Percentiles rank a stretch among this genome's conserved stretches.
Conservation (phyloP, 2,888 invertebrate species). For the Seira musarum region DNA sequence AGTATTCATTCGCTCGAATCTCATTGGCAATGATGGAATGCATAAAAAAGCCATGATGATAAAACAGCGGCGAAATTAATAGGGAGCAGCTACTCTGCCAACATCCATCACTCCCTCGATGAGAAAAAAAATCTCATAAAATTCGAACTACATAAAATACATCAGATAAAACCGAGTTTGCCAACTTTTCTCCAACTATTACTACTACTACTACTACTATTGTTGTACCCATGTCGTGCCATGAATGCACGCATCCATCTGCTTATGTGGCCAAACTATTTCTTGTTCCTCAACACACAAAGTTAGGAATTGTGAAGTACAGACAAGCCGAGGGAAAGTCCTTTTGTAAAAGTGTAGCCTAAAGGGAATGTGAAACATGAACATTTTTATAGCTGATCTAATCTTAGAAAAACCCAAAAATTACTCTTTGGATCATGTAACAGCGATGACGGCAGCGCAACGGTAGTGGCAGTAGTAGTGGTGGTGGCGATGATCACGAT, state of each 20-base stretch:
- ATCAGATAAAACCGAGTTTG: conserved; percentile 4
- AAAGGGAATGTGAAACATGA: background rate
- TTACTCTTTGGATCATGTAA: conserved; percentile 48
- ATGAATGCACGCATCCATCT: background rate
- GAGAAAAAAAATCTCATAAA: conserved; percentile 47
- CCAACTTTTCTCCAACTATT: conserved; percentile 42
- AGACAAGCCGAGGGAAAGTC: conserved; percentile 24
- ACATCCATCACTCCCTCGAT: conserved; percentile 45
- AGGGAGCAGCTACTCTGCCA: conserved; percentile 43
- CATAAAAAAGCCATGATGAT: no score
- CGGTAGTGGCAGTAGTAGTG: no score
- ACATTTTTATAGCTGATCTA: conserved; percentile 14
- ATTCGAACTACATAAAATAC: conserved; percentile 32
- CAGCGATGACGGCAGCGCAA: background rate
- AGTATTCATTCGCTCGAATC: no score
- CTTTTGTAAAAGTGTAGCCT: conserved; percentile 20
- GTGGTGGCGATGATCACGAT: no score
- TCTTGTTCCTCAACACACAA: conserved; percentile 4
- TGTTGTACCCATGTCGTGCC: background rate
- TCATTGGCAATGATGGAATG: no score
- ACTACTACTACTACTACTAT: no score
- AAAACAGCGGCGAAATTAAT: conserved; percentile 12
- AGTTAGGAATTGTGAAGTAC: no score
- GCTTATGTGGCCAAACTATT: no score
- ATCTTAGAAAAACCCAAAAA: conserved; percentile 49